Evolutionary conservation across 2,797 vertebrate genomes (phyloP).

Genomic region (Anisognathus igniventris): DNA sequence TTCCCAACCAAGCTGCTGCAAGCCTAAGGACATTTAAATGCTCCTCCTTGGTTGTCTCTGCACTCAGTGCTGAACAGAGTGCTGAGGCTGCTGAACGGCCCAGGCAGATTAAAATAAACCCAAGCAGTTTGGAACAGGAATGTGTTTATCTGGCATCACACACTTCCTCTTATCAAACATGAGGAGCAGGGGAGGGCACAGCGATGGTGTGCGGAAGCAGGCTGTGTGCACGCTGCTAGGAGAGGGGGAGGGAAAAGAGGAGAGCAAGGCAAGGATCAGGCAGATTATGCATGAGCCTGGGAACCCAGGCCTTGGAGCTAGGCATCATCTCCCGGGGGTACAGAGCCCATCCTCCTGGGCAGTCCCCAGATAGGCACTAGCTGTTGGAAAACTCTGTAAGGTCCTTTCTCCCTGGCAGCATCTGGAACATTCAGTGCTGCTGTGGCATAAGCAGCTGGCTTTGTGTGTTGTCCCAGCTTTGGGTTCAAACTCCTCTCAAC

Average conservation of each 20-base stretch:
- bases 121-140: conserved; percentile 55
- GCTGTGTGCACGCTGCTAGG: background rate
- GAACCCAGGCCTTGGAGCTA: background rate
- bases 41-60: conserved; percentile 36
- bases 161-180: conserved; percentile 52
- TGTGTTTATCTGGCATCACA: conserved; percentile 59
- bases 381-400: background rate
- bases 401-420: background rate
- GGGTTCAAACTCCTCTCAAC: background rate
- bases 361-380: background rate
- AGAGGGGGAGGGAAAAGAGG: background rate
- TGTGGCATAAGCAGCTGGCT: background rate
- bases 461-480: background rate
- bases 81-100: conserved; percentile 65
- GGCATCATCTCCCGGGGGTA: background rate
- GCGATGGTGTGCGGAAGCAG: background rate
- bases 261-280: background rate
- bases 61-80: conserved; percentile 10
- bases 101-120: conserved; percentile 68
- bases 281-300: background rate
- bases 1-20: background rate
- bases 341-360: background rate
- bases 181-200: conserved; percentile 55
- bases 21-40: background rate
- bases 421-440: background rate